Base-by-base conservation (phyloP, 2,797 vertebrate species). In the Acomys russatus region DNA sequence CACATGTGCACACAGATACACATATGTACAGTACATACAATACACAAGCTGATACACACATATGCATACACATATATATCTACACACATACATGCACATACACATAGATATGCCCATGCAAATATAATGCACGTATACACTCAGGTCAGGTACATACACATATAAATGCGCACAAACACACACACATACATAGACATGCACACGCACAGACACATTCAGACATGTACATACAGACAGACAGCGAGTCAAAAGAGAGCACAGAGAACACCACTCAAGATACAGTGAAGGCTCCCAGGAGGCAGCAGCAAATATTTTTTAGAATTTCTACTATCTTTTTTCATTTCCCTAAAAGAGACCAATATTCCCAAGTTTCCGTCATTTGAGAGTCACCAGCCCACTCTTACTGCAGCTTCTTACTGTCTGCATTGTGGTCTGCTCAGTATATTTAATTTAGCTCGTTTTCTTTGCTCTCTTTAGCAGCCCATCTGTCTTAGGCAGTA, bases 391-490 rank as follows among this genome's bases (percentile, higher is more conserved):
- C 28, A 54, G 91, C 61, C 49, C 64, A 49, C 51, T 90, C 74
- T 91, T 96, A 64, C 94, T 51, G 30, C 28, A 59, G 70, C 18
- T 61, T 87, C 64, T 95, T 83, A 73, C n/a, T 44, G 76, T 59
- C 54, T 71, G 38, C 20, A 44, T 25, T 91, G 15, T 51, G 35
- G 74, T 70, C 96, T 93, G 91, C 64, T 92, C 33, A 78, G 54
- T 87, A 20, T 66, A 44, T 89, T 95, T 92, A 88, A 66, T 84
- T 90, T 94, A 89, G 86, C 8, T 44, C 22, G 79, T 15, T 54
- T 30, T 54, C 30, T 51, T 86, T 86, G 83, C 88, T 95, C 56
- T 54, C 51, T 94, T 93, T 82, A 78, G 96, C 94, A 97, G 68
- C 23, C 68, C 78, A 38, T 64, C 20, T 96, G 73, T 91, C 89